These are phyloP conservation scores for Procambarus clarkii DNA, from an alignment of 1,140 invertebrate genomes.

Conservation along the genomic window DNA sequence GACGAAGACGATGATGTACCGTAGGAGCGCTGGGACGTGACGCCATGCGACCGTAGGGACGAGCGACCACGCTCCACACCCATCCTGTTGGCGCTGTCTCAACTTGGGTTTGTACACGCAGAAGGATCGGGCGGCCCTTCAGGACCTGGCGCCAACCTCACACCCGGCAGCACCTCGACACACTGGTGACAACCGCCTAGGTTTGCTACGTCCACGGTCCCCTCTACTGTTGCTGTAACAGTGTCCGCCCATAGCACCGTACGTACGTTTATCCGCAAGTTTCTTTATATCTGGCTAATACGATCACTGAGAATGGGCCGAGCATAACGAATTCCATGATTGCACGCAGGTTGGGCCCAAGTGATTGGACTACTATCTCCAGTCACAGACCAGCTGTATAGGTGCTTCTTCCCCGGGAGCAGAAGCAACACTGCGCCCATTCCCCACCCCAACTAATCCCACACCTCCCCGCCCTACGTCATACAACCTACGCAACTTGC, in stretches of 20 bases:
- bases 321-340: neutral
- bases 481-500: neutral
- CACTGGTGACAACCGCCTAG: neutral
- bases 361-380: too few species aligned
- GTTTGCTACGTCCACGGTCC: neutral
- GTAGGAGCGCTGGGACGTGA: constrained; percentile 80
- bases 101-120: neutral
- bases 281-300: neutral
- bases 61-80: constrained; percentile 68
- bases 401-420: constrained; percentile 17
- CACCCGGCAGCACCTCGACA: neutral
- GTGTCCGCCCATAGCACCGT: neutral
- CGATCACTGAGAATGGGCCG: neutral
- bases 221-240: neutral
- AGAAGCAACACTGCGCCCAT: constrained; percentile 46
- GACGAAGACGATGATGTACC: constrained; percentile 83
- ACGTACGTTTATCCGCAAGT: constrained; percentile 2
- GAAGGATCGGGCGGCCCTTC: neutral
- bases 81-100: constrained; percentile 17
- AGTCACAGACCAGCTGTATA: neutral
- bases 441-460: neutral
- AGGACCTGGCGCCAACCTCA: neutral
- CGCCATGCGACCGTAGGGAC: constrained; percentile 73
- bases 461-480: neutral
- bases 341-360: neutral